Evolutionary conservation across 2,113 vertebrate species (phyloP).

Genomic region (Onychostruthus taczanowskii): DNA sequence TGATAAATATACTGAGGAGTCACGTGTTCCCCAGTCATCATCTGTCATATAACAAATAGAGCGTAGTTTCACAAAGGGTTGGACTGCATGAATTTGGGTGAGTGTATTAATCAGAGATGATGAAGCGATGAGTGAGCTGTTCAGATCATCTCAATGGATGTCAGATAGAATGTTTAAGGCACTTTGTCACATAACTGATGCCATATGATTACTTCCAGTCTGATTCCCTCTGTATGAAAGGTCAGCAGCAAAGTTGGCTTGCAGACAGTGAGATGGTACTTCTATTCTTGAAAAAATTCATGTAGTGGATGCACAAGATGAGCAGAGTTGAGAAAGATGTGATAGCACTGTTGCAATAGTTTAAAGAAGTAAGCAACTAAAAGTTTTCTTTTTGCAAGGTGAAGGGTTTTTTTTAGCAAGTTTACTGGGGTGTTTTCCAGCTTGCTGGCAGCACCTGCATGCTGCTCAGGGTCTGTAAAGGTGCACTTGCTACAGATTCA

Average conservation of each 20-base stretch:
- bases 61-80: neutral
- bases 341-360: neutral
- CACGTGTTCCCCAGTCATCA: neutral
- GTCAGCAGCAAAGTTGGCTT: neutral
- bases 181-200: neutral
- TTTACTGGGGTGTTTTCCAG: neutral
- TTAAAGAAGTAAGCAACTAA: neutral
- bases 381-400: neutral
- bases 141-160: neutral
- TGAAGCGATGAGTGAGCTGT: constrained; percentile 9
- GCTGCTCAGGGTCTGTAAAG: neutral
- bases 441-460: neutral
- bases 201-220: neutral
- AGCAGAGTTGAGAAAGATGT: neutral
- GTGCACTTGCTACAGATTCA: neutral
- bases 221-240: neutral
- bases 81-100: neutral
- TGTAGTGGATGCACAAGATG: neutral
- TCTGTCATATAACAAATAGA: neutral
- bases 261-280: neutral
- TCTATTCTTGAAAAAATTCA: neutral
- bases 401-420: neutral
- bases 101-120: constrained; percentile 27
- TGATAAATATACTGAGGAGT: neutral
- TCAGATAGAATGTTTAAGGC: neutral